Percentiles rank a stretch among this genome's conserved stretches.
phyloP scores from a whole-genome alignment of 2,113 vertebrate species.

The Nyctibius bracteatus region DNA sequence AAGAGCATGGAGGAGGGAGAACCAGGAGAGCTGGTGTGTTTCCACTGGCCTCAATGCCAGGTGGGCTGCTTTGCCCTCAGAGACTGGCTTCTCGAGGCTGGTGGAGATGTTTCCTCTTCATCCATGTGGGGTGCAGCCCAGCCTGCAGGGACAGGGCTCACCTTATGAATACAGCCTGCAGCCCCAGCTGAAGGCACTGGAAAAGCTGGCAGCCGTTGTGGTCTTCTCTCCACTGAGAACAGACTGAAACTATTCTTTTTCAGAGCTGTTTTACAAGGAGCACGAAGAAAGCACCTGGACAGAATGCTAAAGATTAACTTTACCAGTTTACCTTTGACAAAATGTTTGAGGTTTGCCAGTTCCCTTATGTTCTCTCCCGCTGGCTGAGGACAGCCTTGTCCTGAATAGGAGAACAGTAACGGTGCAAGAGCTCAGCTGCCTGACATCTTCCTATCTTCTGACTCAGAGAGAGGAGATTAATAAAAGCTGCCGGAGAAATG shows the following conservation, averaged over 20 bases:
- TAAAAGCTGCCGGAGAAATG: conserved; percentile 20
- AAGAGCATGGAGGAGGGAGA: not conserved
- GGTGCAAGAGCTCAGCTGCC: not conserved
- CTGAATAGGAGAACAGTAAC: not conserved
- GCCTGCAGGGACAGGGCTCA: too few relatives aligned
- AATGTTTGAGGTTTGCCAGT: conserved; percentile 5
- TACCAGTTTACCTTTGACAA: not conserved
- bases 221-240: not conserved
- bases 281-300: not conserved
- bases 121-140: too few relatives aligned
- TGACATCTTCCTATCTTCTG: conserved; percentile 25
- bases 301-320: not conserved
- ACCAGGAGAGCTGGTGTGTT: not conserved
- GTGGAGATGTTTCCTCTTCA: not conserved
- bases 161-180: not conserved
- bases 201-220: not conserved
- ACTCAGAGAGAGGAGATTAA: not conserved
- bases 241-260: not conserved
- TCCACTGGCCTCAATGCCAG: not conserved
- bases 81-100: not conserved
- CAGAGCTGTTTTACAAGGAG: not conserved
- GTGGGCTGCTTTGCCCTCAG: not conserved
- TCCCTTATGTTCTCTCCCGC: not conserved
- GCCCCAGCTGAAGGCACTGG: not conserved
- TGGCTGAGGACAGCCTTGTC: not conserved